Conservation (phyloP, 2,113 vertebrate species). For the Corythornis vintsioides region DNA sequence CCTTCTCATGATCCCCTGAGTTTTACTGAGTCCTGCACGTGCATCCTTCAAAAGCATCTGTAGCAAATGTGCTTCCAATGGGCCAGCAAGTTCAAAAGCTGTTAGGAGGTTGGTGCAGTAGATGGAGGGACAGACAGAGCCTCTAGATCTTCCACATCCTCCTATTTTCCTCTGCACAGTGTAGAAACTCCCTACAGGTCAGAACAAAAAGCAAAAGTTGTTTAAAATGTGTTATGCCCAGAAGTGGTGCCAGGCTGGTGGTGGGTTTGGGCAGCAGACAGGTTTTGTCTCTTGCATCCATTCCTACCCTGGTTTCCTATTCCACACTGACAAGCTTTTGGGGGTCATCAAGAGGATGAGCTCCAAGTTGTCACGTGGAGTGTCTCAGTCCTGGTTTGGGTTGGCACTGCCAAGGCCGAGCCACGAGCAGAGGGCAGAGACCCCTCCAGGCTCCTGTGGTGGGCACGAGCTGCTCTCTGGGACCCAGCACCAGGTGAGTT, state of each 20-base stretch:
- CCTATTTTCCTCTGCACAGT: background rate
- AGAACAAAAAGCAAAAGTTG: background rate
- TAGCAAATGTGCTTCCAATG: background rate
- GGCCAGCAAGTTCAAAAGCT: background rate
- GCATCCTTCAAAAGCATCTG: background rate
- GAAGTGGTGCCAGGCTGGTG: background rate
- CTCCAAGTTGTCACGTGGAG: background rate
- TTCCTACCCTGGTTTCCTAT: background rate
- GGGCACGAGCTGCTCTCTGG: no score
- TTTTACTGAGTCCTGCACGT: background rate
- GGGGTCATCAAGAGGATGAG: background rate
- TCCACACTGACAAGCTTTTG: background rate
- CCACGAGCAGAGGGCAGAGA: background rate
- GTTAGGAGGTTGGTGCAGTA: background rate
- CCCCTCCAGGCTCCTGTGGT: accelerated
- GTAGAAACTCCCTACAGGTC: background rate
- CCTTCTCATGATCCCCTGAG: no score
- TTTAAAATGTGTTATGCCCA: background rate
- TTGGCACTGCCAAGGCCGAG: accelerated
- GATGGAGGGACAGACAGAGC: background rate
- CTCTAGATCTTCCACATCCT: background rate
- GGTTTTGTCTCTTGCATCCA: background rate
- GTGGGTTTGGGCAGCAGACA: no score
- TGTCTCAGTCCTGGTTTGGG: background rate
- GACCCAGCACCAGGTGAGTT: accelerated